Percentiles rank a stretch among this genome's conserved stretches.
These are phyloP conservation scores for Linepithema humile DNA, from an alignment of 1,140 invertebrate species.

Conservation along the genomic window DNA sequence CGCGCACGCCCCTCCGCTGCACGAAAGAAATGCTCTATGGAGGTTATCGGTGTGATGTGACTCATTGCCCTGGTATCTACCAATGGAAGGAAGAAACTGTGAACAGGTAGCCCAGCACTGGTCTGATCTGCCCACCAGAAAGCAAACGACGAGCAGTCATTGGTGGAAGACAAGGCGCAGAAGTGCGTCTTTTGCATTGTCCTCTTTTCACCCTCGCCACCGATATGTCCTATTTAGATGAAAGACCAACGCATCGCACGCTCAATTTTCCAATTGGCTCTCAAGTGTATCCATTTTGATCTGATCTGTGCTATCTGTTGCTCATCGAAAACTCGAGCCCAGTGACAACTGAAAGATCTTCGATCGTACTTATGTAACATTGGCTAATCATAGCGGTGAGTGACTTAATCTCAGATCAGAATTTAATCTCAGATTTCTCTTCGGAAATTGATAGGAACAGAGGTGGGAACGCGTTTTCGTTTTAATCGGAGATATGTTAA, in stretches of 20 bases:
- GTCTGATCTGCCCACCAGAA: background rate
- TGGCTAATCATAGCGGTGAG: background rate
- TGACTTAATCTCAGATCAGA: background rate
- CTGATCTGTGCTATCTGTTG: background rate
- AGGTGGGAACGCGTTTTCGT: background rate
- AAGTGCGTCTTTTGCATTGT: conserved; percentile 3
- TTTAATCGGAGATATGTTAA: background rate
- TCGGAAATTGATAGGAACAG: background rate
- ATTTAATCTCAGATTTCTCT: background rate
- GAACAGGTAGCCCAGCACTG: conserved; percentile 32
- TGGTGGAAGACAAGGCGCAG: conserved; percentile 49
- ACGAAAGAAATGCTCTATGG: background rate
- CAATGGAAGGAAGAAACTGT: conserved; percentile 52
- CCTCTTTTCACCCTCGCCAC: background rate
- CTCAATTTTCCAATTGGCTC: conserved; percentile 32
- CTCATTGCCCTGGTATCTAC: too few species aligned
- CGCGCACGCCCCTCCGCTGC: background rate
- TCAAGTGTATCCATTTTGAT: background rate
- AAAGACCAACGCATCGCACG: background rate
- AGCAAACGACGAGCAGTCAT: conserved; percentile 8
- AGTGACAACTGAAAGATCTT: background rate
- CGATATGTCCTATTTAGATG: conserved; percentile 16
- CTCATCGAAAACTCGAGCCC: background rate
- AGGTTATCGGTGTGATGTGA: conserved; percentile 50
- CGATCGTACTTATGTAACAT: background rate